A percentile compares a stretch with the other conserved stretches of the same genome.
Conservation (phyloP, 2,113 vertebrate genomes). For the Paracanthobrama guichenoti region DNA sequence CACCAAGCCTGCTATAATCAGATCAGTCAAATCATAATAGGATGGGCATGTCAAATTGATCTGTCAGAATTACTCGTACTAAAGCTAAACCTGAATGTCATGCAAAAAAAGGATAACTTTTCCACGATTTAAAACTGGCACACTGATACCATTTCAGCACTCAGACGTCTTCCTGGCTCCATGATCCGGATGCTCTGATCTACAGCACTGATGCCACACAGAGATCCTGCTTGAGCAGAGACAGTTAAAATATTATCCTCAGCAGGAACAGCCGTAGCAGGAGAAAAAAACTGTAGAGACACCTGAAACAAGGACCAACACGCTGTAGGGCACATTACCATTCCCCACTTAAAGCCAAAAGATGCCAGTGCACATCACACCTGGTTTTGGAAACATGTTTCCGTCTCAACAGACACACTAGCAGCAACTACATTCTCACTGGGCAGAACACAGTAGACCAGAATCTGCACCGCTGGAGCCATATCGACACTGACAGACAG, state of each 20-base stretch:
- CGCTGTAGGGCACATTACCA: rapidly evolving
- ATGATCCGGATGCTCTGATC: conserved; percentile 82
- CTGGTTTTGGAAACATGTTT: conserved; percentile 85
- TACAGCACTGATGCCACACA: conserved; percentile 81
- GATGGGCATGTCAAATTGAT: too few relatives aligned
- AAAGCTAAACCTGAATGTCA: too few relatives aligned
- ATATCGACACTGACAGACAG: conserved; percentile 61
- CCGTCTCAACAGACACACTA: conserved; percentile 2
- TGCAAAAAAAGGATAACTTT: too few relatives aligned
- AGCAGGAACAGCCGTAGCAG: conserved; percentile 72
- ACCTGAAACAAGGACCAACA: conserved; percentile 64
- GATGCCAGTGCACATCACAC: conserved; percentile 58
- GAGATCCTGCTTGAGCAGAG: conserved; percentile 73
- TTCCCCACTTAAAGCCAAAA: rapidly evolving
- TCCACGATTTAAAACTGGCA: too few relatives aligned
- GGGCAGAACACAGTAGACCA: neutral
- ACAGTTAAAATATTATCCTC: conserved; percentile 65
- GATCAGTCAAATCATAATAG: too few relatives aligned
- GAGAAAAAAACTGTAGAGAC: conserved; percentile 76
- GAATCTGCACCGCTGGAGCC: conserved; percentile 57
- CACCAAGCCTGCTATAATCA: too few relatives aligned
- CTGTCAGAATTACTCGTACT: too few relatives aligned
- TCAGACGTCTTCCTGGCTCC: conserved; percentile 75
- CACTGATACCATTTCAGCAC: conserved; percentile 60
- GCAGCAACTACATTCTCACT: too few relatives aligned